Evolutionary conservation across 2,113 vertebrate genomes (phyloP).

Genomic region (Melanerpes aurifrons): DNA sequence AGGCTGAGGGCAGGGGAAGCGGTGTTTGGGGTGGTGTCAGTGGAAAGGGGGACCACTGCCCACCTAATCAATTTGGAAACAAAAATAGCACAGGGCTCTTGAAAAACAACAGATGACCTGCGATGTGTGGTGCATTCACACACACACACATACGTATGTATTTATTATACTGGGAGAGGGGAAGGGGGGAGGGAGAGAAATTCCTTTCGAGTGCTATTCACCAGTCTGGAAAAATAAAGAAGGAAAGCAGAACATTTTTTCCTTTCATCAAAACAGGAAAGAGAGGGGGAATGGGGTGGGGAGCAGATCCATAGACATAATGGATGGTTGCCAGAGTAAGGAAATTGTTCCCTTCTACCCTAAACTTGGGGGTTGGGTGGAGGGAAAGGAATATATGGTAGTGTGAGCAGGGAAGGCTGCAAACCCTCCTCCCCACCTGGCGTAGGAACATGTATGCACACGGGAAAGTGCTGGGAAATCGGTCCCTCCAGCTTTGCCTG

Average conservation of each 20-base stretch:
- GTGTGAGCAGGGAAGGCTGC: neutral
- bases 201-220: constrained; percentile 79
- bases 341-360: constrained; percentile 58
- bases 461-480: neutral
- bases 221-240: constrained; percentile 85
- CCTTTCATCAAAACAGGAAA: constrained; percentile 86
- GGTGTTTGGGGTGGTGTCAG: constrained; percentile 25
- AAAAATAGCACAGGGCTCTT: constrained; percentile 66
- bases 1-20: constrained; percentile 35
- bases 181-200: constrained; percentile 63
- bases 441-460: neutral
- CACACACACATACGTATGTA: neutral
- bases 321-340: constrained; percentile 57
- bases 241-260: constrained; percentile 82
- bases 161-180: constrained; percentile 68
- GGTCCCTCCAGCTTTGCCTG: neutral
- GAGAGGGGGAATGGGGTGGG: constrained; percentile 62
- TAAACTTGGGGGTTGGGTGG: neutral
- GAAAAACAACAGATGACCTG: constrained; percentile 75
- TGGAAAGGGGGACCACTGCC: constrained; percentile 48
- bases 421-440: constrained; percentile 3
- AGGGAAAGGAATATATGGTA: neutral
- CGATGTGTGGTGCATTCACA: constrained; percentile 27
- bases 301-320: constrained; percentile 48
- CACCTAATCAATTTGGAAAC: constrained; percentile 56